A percentile compares a stretch with the other conserved stretches of the same genome.
phyloP scores from a whole-genome alignment of 2,797 vertebrate species.

The Accipiter superciliosus region DNA sequence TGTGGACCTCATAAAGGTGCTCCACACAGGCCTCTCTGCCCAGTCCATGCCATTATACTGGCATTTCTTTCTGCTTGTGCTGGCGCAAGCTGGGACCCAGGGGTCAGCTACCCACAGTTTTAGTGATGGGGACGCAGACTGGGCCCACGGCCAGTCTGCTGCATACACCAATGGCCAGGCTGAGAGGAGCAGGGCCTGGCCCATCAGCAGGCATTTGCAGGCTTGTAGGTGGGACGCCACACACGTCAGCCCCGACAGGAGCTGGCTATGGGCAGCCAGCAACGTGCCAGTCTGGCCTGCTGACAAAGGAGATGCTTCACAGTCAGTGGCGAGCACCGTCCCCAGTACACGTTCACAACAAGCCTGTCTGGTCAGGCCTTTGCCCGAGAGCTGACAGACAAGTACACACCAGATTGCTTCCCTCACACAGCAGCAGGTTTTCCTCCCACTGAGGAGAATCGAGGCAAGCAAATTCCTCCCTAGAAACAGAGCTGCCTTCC shows the following conservation, averaged over 20 bases:
- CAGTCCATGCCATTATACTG: not conserved
- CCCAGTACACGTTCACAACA: accelerated
- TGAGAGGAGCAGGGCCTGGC: not conserved
- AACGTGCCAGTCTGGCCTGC: not conserved
- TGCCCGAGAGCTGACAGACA: not conserved
- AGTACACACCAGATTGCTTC: not conserved
- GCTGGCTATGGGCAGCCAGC: not conserved
- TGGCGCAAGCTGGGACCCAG: not conserved
- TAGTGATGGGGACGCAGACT: not conserved
- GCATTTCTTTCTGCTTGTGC: not conserved
- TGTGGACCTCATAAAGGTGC: no score
- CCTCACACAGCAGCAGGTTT: not conserved
- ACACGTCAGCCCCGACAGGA: not conserved
- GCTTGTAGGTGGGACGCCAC: not conserved
- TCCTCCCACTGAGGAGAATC: not conserved
- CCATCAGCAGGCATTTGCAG: not conserved
- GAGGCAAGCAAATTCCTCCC: not conserved
- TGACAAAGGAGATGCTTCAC: not conserved
- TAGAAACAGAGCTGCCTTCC: not conserved
- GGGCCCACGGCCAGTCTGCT: not conserved
- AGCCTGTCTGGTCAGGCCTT: conserved; percentile 1
- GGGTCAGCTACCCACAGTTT: not conserved
- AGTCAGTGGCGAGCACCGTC: accelerated
- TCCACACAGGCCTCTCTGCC: not conserved
- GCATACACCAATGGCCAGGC: not conserved